Percentiles rank a stretch among this genome's conserved stretches.
phyloP scores from a whole-genome alignment of 2,113 vertebrate genomes.

The Brachypteracias leptosomus region DNA sequence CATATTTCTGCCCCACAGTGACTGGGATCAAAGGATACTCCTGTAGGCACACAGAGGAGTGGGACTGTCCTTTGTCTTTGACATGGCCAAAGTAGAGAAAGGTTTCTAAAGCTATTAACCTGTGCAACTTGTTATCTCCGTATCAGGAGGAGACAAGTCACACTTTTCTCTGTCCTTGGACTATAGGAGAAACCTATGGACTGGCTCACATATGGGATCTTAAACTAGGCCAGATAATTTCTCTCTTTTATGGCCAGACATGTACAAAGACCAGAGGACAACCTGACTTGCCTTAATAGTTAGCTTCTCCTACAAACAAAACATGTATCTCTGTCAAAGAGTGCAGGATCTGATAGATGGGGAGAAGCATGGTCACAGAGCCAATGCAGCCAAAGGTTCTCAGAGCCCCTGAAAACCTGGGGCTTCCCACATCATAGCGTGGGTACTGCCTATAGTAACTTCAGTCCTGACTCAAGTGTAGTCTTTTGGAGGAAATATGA shows the following conservation, averaged over 20 bases:
- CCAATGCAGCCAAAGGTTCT: not conserved
- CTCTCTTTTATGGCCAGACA: not conserved
- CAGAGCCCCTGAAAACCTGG: not conserved
- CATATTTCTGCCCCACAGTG: not conserved
- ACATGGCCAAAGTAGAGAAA: not conserved
- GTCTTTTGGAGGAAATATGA: not conserved
- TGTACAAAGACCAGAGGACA: not conserved
- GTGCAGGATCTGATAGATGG: not conserved
- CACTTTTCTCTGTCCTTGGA: not conserved
- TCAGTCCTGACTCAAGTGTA: not conserved
- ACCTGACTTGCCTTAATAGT: not conserved
- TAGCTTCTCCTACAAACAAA: accelerated
- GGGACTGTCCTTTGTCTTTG: not conserved
- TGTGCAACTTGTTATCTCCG: not conserved
- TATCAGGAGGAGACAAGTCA: not conserved
- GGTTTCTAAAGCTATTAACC: not conserved
- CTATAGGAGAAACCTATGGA: not conserved
- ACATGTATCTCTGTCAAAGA: not conserved
- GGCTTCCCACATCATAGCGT: accelerated
- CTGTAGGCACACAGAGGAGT: not conserved
- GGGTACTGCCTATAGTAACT: not conserved
- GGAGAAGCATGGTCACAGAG: not conserved
- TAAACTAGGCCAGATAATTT: not conserved
- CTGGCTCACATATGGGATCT: not conserved
- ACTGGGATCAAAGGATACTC: not conserved